Conservation (phyloP, 1,140 invertebrate genomes). For the Linepithema humile region DNA sequence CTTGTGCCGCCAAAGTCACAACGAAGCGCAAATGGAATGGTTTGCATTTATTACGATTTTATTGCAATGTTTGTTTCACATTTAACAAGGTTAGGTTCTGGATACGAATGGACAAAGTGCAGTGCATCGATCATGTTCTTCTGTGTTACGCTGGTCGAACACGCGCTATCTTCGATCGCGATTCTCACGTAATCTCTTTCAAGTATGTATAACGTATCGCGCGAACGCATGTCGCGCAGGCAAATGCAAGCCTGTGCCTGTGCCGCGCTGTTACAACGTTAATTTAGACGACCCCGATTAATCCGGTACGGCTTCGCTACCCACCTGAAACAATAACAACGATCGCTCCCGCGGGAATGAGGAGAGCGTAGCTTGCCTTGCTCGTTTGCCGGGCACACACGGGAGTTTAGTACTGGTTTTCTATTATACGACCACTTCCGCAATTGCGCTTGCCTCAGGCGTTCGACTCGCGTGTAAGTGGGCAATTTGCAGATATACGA, state of each 20-base stretch:
- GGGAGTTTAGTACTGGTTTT: constrained; percentile 16
- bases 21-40: no score
- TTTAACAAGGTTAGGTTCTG: no score
- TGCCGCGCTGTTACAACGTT: background rate
- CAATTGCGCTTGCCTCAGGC: background rate
- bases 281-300: constrained; percentile 45
- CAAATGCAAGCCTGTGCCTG: background rate
- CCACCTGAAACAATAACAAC: background rate
- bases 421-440: constrained; percentile 25
- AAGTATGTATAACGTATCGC: background rate
- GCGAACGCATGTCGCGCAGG: background rate
- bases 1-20: no score
- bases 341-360: constrained; percentile 32
- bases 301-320: background rate
- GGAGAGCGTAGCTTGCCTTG: background rate
- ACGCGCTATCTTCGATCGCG: background rate
- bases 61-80: no score
- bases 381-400: background rate
- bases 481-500: constrained; percentile 7
- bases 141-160: background rate
- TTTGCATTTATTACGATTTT: no score
- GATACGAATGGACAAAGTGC: no score
- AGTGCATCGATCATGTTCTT: background rate
- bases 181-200: background rate
- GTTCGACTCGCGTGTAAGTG: constrained; percentile 9